Base-by-base conservation (phyloP, 2,797 vertebrate species). In the Delichon dasypus region DNA sequence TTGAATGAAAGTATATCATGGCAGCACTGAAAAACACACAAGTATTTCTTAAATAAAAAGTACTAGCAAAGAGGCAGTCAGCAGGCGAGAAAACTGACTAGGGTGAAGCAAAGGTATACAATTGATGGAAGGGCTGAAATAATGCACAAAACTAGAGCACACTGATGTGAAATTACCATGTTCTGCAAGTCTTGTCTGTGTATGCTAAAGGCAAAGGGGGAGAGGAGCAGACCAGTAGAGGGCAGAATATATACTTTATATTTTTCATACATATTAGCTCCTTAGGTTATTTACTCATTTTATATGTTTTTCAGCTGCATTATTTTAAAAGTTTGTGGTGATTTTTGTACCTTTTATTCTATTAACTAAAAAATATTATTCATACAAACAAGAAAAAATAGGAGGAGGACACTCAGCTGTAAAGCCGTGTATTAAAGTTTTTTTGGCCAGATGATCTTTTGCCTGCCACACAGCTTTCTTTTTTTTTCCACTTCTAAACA, bases 1-100 rank as follows among this genome's bases (percentile, higher is more conserved):
- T 2, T 42, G 38, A 71, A 22, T 3, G 2, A 70, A 23, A 57
- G 9, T 40, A 10, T 30, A 54, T 30, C 23, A 54, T 0, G 0
- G 32, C 25, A 53, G 12, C 23, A 11, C 10, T 68, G 18, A 40
- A 76, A 80, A 86, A n/a, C 7, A 34, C 2, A 1, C 8, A 65
- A 22, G 6, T 26, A 45, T 26, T 54, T 25, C 21, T 32, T n/a
- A 53, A 72, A 30, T 42, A 50, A 53, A 65, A 90, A 38, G 15
- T 8, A 44, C 10, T 16, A 25, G 11, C 38, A 73, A 61, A 40
- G 44, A 71, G 5, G 6, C 7, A 64, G 26, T 42, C 32, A 60
- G 8, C 3, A 8, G 11, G 23, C 62, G 8, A 45, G 13, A 60
- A 83, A 57, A 88, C 5, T 38, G 12, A 40, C 16, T 14, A 29